Percentiles rank a stretch among this genome's conserved stretches.
Conservation (phyloP, 2,888 invertebrate species). For the Hydrotaea cyrtoneurina region DNA sequence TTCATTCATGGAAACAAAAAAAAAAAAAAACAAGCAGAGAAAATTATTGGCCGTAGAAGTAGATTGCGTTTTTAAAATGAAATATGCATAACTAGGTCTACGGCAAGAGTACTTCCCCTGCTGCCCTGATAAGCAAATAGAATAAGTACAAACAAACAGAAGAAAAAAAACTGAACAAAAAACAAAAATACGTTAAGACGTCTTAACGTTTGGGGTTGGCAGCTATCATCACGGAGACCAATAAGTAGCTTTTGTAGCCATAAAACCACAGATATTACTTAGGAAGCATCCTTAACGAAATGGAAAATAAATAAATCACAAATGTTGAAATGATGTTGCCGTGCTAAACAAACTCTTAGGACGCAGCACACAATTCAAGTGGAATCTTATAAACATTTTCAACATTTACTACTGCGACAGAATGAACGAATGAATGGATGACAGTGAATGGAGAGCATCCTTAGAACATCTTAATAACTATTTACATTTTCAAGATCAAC, state of each 20-base stretch:
- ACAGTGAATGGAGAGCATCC: not conserved
- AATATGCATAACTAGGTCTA: constrained; percentile 60
- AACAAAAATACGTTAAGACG: not conserved
- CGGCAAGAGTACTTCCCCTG: not conserved
- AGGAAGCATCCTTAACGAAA: constrained; percentile 55
- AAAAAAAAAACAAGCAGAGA: not conserved
- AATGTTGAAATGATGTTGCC: constrained; percentile 3
- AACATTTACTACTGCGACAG: not conserved
- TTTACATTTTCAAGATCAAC: constrained; percentile 26
- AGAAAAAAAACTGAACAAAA: not conserved
- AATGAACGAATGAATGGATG: constrained; percentile 15
- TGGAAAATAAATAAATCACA: constrained; percentile 64
- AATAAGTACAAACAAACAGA: not conserved
- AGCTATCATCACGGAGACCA: constrained; percentile 30
- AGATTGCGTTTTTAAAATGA: constrained; percentile 42
- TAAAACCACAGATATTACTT: constrained; percentile 64
- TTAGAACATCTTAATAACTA: not conserved
- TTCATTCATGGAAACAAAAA: not conserved
- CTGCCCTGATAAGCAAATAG: not conserved
- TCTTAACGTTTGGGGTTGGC: constrained; percentile 38
- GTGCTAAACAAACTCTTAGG: not conserved
- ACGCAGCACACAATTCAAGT: not conserved
- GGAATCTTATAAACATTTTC: constrained; percentile 3
- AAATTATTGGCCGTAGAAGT: not conserved
- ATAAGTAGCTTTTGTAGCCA: constrained; percentile 55